Conservation (phyloP, 2,113 vertebrate genomes). For the Ariopsis seemanni region DNA sequence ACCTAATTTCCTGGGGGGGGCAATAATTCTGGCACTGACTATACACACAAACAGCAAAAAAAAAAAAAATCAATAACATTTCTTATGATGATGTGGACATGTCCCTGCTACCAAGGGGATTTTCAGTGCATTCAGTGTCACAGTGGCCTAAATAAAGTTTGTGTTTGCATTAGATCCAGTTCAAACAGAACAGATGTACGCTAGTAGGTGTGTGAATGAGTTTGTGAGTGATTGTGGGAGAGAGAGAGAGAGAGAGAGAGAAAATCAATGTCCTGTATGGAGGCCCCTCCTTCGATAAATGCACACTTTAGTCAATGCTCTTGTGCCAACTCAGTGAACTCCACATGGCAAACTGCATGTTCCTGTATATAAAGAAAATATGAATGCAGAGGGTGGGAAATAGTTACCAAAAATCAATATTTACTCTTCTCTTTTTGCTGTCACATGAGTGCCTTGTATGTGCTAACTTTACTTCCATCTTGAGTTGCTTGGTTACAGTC, state of each 20-base stretch:
- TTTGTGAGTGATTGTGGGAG: conserved; percentile 14
- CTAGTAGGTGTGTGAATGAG: conserved; percentile 28
- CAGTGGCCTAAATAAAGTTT: conserved; percentile 68
- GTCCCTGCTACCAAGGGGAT: neutral
- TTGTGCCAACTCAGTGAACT: conserved; percentile 66
- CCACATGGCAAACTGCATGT: conserved; percentile 15
- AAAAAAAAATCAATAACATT: neutral
- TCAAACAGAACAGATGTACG: conserved; percentile 60
- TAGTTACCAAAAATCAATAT: conserved; percentile 37
- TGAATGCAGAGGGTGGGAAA: conserved; percentile 60
- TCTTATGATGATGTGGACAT: neutral
- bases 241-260: conserved; percentile 5
- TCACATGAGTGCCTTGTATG: neutral
- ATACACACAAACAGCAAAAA: neutral
- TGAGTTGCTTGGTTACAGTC: neutral
- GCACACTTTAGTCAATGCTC: conserved; percentile 65
- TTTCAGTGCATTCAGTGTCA: conserved; percentile 13
- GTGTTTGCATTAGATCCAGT: conserved; percentile 51
- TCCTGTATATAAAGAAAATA: conserved; percentile 21
- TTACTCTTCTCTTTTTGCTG: conserved; percentile 12
- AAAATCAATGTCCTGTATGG: conserved; percentile 58
- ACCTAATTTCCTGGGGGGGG: neutral
- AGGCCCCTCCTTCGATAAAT: conserved; percentile 73
- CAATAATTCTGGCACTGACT: neutral
- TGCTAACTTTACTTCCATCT: neutral